phyloP scores from a whole-genome alignment of 2,888 invertebrate species.

The Brachylomia viminalis region DNA sequence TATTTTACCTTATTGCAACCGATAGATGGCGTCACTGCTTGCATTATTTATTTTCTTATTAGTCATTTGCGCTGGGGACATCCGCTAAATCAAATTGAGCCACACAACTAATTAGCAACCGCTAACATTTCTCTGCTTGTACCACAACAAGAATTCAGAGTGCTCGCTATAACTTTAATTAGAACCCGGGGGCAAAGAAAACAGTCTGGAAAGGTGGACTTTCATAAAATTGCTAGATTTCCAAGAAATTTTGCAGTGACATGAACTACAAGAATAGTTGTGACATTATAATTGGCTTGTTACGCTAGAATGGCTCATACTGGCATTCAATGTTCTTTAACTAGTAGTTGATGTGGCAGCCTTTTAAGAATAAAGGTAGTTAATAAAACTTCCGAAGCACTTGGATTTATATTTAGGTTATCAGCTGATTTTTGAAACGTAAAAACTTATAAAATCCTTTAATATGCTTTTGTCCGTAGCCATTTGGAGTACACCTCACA shows the following conservation, averaged over 20 bases:
- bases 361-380: neutral
- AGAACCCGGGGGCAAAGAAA: constrained; percentile 82
- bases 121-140: constrained; percentile 63
- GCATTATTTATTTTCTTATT: neutral
- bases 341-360: neutral
- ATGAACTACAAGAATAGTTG: constrained; percentile 13
- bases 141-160: constrained; percentile 68
- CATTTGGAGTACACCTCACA: neutral
- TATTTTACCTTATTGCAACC: neutral
- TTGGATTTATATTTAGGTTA: neutral
- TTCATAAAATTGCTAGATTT: constrained; percentile 76
- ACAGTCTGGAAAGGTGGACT: constrained; percentile 74
- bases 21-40: neutral
- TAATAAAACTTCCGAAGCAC: neutral
- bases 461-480: neutral
- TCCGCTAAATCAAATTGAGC: neutral
- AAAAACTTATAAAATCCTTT: neutral
- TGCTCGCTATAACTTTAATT: constrained; percentile 85
- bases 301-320: neutral
- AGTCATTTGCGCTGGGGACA: neutral
- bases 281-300: constrained; percentile 36
- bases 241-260: constrained; percentile 61
- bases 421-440: neutral
- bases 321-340: neutral
- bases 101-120: constrained; percentile 44